A percentile compares a stretch with the other conserved stretches of the same genome.
These are phyloP conservation scores for Leptinotarsa texana DNA, from an alignment of 1,140 invertebrate genomes.

Conservation along the genomic window DNA sequence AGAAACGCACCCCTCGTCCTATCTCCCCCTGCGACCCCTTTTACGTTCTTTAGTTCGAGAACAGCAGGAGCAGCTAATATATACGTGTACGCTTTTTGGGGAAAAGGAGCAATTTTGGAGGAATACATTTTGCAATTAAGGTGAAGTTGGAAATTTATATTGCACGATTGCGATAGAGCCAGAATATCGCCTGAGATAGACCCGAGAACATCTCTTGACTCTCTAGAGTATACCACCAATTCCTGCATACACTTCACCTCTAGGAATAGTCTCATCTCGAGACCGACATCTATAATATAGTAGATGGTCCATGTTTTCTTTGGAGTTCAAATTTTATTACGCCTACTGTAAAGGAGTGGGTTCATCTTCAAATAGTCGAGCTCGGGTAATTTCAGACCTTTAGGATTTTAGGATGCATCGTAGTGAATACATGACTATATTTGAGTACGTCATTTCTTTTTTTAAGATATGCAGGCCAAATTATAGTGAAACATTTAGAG, in stretches of 20 bases:
- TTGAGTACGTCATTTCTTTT: background rate
- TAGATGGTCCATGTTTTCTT: slow-evolving; percentile 1
- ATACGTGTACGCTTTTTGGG: slow-evolving; percentile 14
- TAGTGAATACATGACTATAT: background rate
- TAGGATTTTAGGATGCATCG: background rate
- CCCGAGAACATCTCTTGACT: background rate
- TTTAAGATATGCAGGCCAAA: background rate
- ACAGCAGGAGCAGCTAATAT: slow-evolving; percentile 16
- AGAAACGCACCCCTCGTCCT: slow-evolving; percentile 16
- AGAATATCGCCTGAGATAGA: slow-evolving; percentile 9
- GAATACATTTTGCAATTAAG: slow-evolving; percentile 43
- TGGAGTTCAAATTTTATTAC: background rate
- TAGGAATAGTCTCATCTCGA: slow-evolving; percentile 19
- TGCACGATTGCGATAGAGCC: slow-evolving; percentile 28
- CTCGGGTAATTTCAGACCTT: background rate
- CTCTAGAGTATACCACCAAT: slow-evolving; percentile 18
- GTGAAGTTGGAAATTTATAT: slow-evolving; percentile 42
- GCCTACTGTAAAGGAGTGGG: background rate
- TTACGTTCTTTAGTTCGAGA: background rate
- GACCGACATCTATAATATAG: slow-evolving; percentile 15
- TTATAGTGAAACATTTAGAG: no score
- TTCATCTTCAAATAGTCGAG: background rate
- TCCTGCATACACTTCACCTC: slow-evolving; percentile 25
- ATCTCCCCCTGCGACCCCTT: background rate
- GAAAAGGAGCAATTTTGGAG: slow-evolving; percentile 30